These are phyloP conservation scores for Nothoprocta pentlandii DNA, from an alignment of 2,113 vertebrate species.

Conservation along the genomic window DNA sequence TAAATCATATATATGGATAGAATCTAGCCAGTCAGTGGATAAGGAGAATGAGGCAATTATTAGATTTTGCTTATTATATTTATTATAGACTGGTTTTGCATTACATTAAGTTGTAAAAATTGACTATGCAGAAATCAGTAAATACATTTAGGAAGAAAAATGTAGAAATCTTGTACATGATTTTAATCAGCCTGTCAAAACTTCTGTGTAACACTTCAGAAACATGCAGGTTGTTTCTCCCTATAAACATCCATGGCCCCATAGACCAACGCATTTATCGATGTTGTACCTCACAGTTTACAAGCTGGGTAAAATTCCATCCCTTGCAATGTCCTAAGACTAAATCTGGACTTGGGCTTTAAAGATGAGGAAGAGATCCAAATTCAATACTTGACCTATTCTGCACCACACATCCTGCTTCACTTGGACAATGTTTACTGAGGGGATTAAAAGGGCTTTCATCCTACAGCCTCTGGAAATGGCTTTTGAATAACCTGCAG, in stretches of 20 bases:
- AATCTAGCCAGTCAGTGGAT: neutral
- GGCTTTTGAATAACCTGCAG: neutral
- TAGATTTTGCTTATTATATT: neutral
- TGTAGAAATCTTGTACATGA: neutral
- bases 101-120: neutral
- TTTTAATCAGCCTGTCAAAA: neutral
- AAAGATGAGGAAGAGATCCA: neutral
- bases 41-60: neutral
- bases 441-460: neutral
- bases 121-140: neutral
- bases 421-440: neutral
- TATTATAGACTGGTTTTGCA: neutral
- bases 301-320: neutral
- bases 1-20: neutral
- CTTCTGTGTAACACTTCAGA: neutral
- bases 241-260: too few relatives aligned
- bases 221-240: neutral
- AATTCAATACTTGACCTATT: accelerated
- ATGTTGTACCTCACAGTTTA: neutral
- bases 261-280: neutral
- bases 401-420: neutral
- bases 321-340: neutral
- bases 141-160: neutral
- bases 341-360: neutral
- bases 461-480: neutral